Evolutionary conservation across 2,888 invertebrate species (phyloP).

Genomic region (Dynastes tityus): DNA sequence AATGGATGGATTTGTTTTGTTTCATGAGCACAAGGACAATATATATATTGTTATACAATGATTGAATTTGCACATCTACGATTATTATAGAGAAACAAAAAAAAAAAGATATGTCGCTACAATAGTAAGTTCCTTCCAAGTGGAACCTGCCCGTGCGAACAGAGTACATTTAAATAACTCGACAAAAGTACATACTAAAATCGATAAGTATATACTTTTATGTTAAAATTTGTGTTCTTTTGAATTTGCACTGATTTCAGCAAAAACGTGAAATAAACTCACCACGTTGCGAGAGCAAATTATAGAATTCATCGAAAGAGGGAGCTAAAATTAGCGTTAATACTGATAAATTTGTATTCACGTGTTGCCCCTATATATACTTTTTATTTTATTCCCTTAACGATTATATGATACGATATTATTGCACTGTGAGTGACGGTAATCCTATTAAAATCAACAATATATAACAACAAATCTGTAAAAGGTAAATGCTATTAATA

Average conservation of each 20-base stretch:
- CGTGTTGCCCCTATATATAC: neutral
- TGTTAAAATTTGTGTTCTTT: conserved; percentile 1
- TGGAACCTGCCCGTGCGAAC: conserved; percentile 55
- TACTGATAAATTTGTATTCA: conserved; percentile 11
- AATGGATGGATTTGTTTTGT: conserved; percentile 70
- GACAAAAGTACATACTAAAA: conserved; percentile 37
- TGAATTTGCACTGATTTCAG: conserved; percentile 37
- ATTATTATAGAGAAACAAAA: conserved; percentile 5
- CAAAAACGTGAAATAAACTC: conserved; percentile 41
- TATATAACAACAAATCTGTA: conserved; percentile 37
- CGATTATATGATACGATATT: conserved; percentile 8
- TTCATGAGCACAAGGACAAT: conserved; percentile 66
- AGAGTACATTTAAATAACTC: conserved; percentile 20
- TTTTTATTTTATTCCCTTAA: neutral
- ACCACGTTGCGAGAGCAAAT: neutral
- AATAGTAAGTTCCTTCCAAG: conserved; percentile 51
- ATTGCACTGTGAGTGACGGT: conserved; percentile 30
- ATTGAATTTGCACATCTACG: conserved; percentile 30
- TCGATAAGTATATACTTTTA: conserved; percentile 32
- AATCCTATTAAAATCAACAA: conserved; percentile 27
- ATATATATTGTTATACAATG: conserved; percentile 28
- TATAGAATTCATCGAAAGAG: neutral
- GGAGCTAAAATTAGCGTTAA: conserved; percentile 8
- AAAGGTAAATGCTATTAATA: conserved; percentile 3
- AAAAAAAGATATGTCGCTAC: conserved; percentile 49